These are phyloP conservation scores for Hyppa rectilinea DNA, from an alignment of 2,888 invertebrate genomes.

Conservation along the genomic window DNA sequence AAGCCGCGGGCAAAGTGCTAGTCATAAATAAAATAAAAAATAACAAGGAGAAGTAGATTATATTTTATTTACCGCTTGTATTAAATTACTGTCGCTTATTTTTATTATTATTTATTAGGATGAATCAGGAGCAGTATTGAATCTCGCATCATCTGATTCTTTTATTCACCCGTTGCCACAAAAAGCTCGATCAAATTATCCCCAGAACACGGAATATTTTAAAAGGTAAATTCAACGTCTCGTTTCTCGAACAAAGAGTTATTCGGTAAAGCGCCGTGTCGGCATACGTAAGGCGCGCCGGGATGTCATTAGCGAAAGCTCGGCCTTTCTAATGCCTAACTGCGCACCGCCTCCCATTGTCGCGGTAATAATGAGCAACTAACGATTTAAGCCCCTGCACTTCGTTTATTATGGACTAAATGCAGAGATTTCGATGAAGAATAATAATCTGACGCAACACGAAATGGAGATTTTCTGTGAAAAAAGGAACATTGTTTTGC, in stretches of 20 bases:
- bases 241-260: constrained; percentile 81
- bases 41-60: background rate
- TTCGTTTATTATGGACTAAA: constrained; percentile 63
- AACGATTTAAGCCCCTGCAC: constrained; percentile 83
- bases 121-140: constrained; percentile 8
- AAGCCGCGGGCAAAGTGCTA: too few species aligned
- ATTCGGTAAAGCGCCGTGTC: constrained; percentile 83
- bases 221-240: constrained; percentile 68
- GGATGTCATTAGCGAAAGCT: constrained; percentile 89
- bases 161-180: constrained; percentile 28
- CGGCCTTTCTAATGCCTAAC: constrained; percentile 90
- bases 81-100: background rate
- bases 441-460: constrained; percentile 32
- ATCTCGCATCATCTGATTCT: constrained; percentile 26
- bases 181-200: constrained; percentile 63
- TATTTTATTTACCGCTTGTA: background rate
- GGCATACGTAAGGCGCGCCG: constrained; percentile 77
- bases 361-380: constrained; percentile 87
- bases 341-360: constrained; percentile 87
- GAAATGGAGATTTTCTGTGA: background rate
- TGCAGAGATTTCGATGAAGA: constrained; percentile 58
- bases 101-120: background rate
- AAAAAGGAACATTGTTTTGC: background rate
- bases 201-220: constrained; percentile 57
- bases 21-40: background rate